phyloP scores from a whole-genome alignment of 1,140 invertebrate genomes.

The Galendromus occidentalis region DNA sequence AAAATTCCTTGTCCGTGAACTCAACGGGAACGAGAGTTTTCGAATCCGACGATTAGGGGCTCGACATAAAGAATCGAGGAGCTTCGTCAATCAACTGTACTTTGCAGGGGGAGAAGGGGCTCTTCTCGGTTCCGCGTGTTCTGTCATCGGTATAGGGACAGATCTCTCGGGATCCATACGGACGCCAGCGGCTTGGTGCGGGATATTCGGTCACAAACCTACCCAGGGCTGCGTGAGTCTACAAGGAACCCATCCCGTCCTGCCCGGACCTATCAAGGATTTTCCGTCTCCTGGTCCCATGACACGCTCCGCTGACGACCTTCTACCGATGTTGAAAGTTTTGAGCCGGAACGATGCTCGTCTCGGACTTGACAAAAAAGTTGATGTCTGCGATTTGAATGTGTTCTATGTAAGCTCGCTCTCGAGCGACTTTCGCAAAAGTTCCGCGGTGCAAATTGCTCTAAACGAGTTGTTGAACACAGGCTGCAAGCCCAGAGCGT shows the following conservation, averaged over 20 bases:
- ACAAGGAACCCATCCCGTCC: background rate
- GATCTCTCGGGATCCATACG: slow-evolving; percentile 89
- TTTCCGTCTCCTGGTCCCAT: slow-evolving; percentile 54
- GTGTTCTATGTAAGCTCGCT: no score
- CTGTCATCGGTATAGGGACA: slow-evolving; percentile 67
- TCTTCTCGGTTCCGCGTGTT: slow-evolving; percentile 46
- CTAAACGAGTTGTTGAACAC: no score
- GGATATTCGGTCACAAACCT: slow-evolving; percentile 60
- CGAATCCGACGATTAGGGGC: background rate
- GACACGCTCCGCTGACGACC: slow-evolving; percentile 63
- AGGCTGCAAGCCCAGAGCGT: no score
- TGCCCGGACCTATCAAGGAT: background rate
- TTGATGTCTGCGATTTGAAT: background rate
- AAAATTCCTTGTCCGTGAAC: background rate
- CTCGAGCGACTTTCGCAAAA: no score
- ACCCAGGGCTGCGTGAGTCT: background rate
- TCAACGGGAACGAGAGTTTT: background rate
- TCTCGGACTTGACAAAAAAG: background rate
- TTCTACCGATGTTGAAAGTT: slow-evolving; percentile 52
- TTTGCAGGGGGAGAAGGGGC: slow-evolving; percentile 25
- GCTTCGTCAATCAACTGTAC: background rate
- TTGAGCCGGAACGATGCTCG: slow-evolving; percentile 37
- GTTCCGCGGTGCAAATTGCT: no score
- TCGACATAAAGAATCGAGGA: background rate
- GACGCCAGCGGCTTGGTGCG: slow-evolving; percentile 82